Conservation (phyloP, 2,888 invertebrate genomes). For the Drosophila stalkeri region DNA sequence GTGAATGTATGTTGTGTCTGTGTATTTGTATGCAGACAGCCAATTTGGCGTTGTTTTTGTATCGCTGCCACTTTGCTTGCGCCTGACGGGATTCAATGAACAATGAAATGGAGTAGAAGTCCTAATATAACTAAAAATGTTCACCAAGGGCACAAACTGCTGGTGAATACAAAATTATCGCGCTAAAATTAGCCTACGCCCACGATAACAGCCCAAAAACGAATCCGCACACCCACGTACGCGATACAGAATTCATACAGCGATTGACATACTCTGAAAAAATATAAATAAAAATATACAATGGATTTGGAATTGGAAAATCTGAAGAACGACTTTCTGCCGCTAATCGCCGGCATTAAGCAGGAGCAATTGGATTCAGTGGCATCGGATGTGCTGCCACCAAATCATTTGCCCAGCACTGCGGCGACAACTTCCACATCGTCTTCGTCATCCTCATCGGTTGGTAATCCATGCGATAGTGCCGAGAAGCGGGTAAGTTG, state of each 20-base stretch:
- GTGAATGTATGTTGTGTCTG: conserved; percentile 12
- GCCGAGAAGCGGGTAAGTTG: conserved; percentile 85
- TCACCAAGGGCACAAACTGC: conserved; percentile 52
- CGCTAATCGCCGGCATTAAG: conserved; percentile 83
- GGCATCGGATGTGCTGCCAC: conserved; percentile 72
- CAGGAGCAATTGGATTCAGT: conserved; percentile 83
- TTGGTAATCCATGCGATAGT: conserved; percentile 85
- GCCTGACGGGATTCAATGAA: conserved; percentile 41
- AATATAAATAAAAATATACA: conserved; percentile 20
- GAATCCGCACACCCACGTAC: conserved; percentile 8
- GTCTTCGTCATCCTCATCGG: conserved; percentile 77
- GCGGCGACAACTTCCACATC: conserved; percentile 76
- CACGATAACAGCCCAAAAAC: conserved; percentile 13
- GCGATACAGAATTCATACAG: conserved; percentile 4
- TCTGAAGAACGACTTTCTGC: conserved; percentile 84
- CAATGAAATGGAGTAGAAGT: conserved; percentile 52
- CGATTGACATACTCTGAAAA: conserved; percentile 24
- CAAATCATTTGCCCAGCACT: conserved; percentile 70
- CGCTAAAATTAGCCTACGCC: conserved; percentile 58
- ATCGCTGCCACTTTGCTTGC: conserved; percentile 10
- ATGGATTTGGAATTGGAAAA: conserved; percentile 85
- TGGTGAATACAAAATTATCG: conserved; percentile 49
- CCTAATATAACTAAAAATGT: conserved; percentile 49
- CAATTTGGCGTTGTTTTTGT: conserved; percentile 44
- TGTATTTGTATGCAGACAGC: conserved; percentile 30